These are phyloP conservation scores for Panagrolaimus sp. DNA, from an alignment of 1,140 invertebrate species.

Conservation along the genomic window DNA sequence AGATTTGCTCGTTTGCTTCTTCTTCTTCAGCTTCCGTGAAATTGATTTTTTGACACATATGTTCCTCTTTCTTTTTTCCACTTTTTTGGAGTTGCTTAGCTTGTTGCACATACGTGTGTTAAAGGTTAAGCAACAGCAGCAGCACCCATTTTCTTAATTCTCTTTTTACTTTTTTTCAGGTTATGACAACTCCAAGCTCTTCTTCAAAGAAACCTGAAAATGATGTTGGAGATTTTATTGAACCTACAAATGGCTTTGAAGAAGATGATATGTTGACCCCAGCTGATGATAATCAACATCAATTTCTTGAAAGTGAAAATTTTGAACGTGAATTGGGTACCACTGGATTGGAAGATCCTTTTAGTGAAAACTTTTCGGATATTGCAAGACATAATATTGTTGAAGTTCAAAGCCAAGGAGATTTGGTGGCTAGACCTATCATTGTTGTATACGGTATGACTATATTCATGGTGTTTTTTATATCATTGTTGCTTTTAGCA, in stretches of 20 bases:
- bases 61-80: no score
- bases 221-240: constrained; percentile 30
- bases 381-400: constrained; percentile 52
- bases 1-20: no score
- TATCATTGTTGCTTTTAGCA: constrained; percentile 62
- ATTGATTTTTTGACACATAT: no score
- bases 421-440: constrained; percentile 43
- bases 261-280: constrained; percentile 51
- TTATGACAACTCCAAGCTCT: not conserved
- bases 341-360: constrained; percentile 46
- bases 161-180: no score
- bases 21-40: no score
- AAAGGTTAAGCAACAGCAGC: no score
- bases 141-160: no score
- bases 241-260: constrained; percentile 55
- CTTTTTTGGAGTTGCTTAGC: no score
- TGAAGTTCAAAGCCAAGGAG: constrained; percentile 55
- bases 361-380: constrained; percentile 52
- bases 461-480: no score
- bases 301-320: constrained; percentile 46
- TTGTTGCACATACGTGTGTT: no score
- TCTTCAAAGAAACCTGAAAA: not conserved
- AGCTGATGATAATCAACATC: constrained; percentile 25
- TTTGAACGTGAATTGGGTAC: constrained; percentile 49
- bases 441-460: constrained; percentile 8